A percentile compares a stretch with the other conserved stretches of the same genome.
phyloP scores from a whole-genome alignment of 2,113 vertebrate species.

The Tonatia bakeri region DNA sequence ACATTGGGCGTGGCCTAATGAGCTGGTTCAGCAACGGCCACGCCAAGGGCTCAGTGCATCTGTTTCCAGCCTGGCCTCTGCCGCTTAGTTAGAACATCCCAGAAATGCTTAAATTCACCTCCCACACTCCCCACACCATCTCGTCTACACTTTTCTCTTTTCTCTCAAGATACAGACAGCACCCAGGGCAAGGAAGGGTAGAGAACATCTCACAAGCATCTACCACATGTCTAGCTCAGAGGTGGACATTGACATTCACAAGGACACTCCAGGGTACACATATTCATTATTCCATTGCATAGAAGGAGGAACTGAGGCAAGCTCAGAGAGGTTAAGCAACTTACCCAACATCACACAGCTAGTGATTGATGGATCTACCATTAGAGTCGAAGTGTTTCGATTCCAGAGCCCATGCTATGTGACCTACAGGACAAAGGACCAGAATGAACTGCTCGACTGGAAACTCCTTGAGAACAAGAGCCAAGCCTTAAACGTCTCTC shows the following conservation, averaged over 20 bases:
- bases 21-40: neutral
- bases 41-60: neutral
- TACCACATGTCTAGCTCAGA: neutral
- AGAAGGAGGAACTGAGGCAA: neutral
- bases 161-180: neutral
- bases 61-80: neutral
- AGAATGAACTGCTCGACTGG: neutral
- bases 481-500: neutral
- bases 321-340: neutral
- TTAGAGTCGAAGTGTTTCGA: neutral
- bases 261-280: neutral
- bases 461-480: neutral
- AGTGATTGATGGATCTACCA: neutral
- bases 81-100: conserved; percentile 25
- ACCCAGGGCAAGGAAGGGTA: neutral
- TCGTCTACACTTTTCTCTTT: neutral
- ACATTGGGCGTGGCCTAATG: neutral
- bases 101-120: neutral
- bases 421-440: neutral
- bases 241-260: neutral
- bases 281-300: fast-evolving
- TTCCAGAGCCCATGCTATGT: neutral
- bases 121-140: neutral
- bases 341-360: neutral
- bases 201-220: neutral